Base-by-base conservation (phyloP, 2,888 invertebrate species). In the Dryadula phaetusa region DNA sequence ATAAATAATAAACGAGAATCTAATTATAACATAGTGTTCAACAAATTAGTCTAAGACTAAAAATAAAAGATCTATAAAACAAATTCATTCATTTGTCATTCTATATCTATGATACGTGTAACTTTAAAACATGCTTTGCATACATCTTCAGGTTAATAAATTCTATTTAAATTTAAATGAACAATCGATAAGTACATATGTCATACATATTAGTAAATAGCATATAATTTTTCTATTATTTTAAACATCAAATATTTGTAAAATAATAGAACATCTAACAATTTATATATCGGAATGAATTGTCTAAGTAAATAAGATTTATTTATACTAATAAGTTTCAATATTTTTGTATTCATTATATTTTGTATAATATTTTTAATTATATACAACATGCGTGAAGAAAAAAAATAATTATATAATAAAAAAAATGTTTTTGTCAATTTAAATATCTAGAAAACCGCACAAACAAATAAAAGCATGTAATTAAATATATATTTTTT, bases 201-300 rank as follows among this genome's bases (percentile, higher is more conserved):
- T 32, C 32, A 53, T 46, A 44, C 42, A 61, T 62, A 68, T 69
- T n/a, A 18, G 25, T 62, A 64, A 64, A 63, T 64, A 67, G 28
- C 18, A 53, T 64, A 54, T n/a, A 28, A 62, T 63, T 66, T 69
- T 22, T 58, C 53, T 66, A 69, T 34, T 61, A 53, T 34, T 46
- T 49, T 52, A 62, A 70, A 64, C 34, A 53, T 56, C 28, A 70
- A 61, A 66, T 62, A 56, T 62, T 52, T 47, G 28, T 56, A 61
- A 64, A 70, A 67, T 64, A 68, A 72, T 65, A 32, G 54, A 68
- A 70, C 64, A 69, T 34, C 67, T 72, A 75, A 76, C 74, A 73
- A 69, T 64, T 62, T 58, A 61, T 62, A 67, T 67, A 69, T 68
- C 32, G 61, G 47, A 69, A 64, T 69, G 69, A 69, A 66, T 70